Evolutionary conservation across 2,797 vertebrate genomes (phyloP), one percentile per base, ranked within the genome.

Genomic region (Chiropotes sagulatus): DNA sequence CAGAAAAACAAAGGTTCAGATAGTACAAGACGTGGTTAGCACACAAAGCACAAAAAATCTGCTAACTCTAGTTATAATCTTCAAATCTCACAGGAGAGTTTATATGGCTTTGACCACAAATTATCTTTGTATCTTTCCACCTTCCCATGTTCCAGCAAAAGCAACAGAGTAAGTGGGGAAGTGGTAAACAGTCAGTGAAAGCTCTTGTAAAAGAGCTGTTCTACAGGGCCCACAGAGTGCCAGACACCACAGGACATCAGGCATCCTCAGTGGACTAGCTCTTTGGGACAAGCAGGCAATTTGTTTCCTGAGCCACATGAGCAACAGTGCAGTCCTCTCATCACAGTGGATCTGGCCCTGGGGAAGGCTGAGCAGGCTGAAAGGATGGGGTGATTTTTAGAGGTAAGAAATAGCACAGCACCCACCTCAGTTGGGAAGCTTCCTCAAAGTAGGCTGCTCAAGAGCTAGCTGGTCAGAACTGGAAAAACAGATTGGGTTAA

Each of bases 401-500:
- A 94, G 70, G 12, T 94, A 97, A 94, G 88, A 97, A 96, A 82
- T 12, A 93, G 39, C 61, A 97, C 20, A 89, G 90, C 44, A 78
- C 33, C 91, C 24, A 96, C 84, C 72, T 96, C 52, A 88, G 44
- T 33, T 92, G 81, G 48, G 78, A 97, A 97, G 91, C 41, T 79
- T 96, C 90, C 90, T 94, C 82, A 97, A 94, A 94, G n/a, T 78
- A 94, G 90, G 46, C 84, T 97, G 87, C 88, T 97, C 79, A 87
- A 88, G 52, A 97, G 80, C 57, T 87, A 79, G 54, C 64, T 94
- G 96, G 90, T 85, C 81, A 97, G 54, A 96, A 87, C 22, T 89
- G 48, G 84, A 41, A 94, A 98, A 92, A 97, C 93, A 98, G 92
- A 96, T 87, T 97, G 95, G 97, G 97, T 97, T 97, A 97, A 97